Evolutionary conservation across 2,113 vertebrate species (phyloP).

Genomic region (Lepus europaeus): DNA sequence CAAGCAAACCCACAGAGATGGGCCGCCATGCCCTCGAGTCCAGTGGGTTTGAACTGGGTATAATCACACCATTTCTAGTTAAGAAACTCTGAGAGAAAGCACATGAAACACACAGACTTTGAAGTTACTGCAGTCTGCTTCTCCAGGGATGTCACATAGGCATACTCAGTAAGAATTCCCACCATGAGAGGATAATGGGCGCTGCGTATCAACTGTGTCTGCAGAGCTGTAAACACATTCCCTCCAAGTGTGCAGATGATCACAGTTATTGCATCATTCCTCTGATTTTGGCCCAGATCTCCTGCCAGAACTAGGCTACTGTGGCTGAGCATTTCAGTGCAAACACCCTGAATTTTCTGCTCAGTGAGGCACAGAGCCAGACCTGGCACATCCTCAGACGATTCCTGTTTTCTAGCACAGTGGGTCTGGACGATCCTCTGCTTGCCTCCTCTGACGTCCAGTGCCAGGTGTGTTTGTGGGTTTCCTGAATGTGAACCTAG

Average conservation of each 20-base stretch:
- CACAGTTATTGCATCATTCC: rapidly evolving
- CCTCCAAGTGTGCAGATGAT: too few relatives aligned
- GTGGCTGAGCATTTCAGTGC: rapidly evolving
- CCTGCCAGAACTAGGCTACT: not conserved
- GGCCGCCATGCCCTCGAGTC: not conserved
- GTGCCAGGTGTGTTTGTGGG: too few relatives aligned
- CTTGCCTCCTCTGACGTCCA: not conserved
- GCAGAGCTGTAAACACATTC: not conserved
- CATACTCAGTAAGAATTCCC: not conserved
- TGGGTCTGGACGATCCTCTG: not conserved
- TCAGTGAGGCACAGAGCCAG: not conserved
- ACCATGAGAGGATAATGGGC: rapidly evolving
- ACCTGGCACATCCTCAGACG: rapidly evolving
- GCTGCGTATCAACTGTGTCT: too few relatives aligned
- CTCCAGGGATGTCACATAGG: rapidly evolving
- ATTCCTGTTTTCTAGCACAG: rapidly evolving
- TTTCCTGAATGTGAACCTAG: not conserved
- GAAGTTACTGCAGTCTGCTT: rapidly evolving
- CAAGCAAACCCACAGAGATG: not conserved
- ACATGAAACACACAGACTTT: rapidly evolving
- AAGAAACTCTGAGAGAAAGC: rapidly evolving
- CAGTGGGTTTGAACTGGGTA: not conserved
- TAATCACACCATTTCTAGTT: rapidly evolving
- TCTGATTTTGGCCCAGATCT: not conserved
- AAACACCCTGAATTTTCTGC: too few relatives aligned